These are phyloP conservation scores for Sweltsa coloradensis DNA, from an alignment of 1,140 invertebrate genomes.

Conservation along the genomic window DNA sequence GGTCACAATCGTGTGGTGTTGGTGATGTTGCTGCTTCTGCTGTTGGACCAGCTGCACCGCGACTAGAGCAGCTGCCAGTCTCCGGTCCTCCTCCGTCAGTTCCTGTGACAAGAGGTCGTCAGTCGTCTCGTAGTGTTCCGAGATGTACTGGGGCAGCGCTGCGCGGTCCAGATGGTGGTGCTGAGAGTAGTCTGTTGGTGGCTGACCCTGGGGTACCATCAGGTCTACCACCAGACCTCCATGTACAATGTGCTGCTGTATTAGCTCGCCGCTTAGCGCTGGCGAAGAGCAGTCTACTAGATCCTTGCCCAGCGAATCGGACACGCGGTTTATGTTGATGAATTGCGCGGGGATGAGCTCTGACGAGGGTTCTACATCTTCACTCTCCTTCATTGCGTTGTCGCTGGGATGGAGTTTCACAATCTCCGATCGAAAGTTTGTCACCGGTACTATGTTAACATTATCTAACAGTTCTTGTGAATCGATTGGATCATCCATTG, in stretches of 20 bases:
- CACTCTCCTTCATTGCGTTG: not conserved
- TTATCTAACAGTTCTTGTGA: constrained; percentile 9
- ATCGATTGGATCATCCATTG: constrained; percentile 10
- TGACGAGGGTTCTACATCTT: constrained; percentile 4
- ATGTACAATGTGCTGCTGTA: constrained; percentile 12
- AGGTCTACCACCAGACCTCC: constrained; percentile 12
- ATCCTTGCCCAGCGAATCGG: constrained; percentile 8
- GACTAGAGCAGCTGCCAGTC: constrained; percentile 35
- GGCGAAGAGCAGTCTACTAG: constrained; percentile 8
- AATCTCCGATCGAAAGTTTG: constrained; percentile 8
- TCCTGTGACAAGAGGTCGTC: constrained; percentile 10
- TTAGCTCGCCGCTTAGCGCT: constrained; percentile 9
- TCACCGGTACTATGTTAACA: constrained; percentile 10
- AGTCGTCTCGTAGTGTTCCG: constrained; percentile 9
- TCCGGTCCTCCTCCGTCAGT: constrained; percentile 36
- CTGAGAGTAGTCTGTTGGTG: constrained; percentile 5
- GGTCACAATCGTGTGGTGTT: constrained; percentile 2
- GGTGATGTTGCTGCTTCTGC: constrained; percentile 33
- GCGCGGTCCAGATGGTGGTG: constrained; percentile 6
- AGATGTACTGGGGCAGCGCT: constrained; percentile 9
- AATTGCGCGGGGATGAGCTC: constrained; percentile 11
- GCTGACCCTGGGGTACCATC: constrained; percentile 6
- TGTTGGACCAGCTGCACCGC: constrained; percentile 38
- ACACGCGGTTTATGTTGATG: constrained; percentile 11
- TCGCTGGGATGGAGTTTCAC: constrained; percentile 5